Base-by-base conservation (phyloP, 2,888 invertebrate species). In the Drosophila macrospina region DNA sequence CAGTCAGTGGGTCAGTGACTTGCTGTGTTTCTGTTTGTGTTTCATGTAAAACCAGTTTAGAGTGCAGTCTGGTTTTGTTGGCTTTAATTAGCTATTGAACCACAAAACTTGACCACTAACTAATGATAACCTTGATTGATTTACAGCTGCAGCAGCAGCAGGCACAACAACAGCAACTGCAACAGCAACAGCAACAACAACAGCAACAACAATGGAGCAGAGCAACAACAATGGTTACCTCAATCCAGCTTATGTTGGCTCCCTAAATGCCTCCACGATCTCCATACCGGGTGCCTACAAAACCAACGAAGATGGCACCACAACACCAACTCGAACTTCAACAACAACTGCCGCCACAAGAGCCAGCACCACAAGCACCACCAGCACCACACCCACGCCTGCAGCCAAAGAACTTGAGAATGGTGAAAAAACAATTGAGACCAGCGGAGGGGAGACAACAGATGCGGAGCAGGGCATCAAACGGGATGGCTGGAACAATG, bases 401-500 rank as follows among this genome's bases (percentile, higher is more conserved):
- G n/a, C n/a, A n/a, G n/a, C 47, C 10, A 81, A 59, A 37, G 57
- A 51, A 16, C 24, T 5, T 10, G 30, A 45, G n/a, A 74, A 68
- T 36, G 65, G 51, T 24, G 24, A 5, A 2, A 64, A 69, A 24
- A 5, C 44, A 16, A 30, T 37, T 3, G 32, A 37, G 1, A 24
- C 16, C 8, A 20, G 15, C n/a, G 32, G 5, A 26, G 50, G 20
- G 30, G 37, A 24, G 13, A 41, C 48, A 4, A n/a, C 42, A 1
- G 70, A 70, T 28, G 47, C 16, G 7, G 68, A 62, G 4, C 67
- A 57, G 41, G 75, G 59, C 5, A 61, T 81, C 0, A 39, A 71
- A 15, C 90, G 91, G 0, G 93, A 91, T 2, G 91, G 93, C 79
- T 95, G 95, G 95, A 93, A 93, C 16, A 94, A 93, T 65, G 93